Conservation (phyloP, 1,140 invertebrate genomes). For the Eumaeus atala region DNA sequence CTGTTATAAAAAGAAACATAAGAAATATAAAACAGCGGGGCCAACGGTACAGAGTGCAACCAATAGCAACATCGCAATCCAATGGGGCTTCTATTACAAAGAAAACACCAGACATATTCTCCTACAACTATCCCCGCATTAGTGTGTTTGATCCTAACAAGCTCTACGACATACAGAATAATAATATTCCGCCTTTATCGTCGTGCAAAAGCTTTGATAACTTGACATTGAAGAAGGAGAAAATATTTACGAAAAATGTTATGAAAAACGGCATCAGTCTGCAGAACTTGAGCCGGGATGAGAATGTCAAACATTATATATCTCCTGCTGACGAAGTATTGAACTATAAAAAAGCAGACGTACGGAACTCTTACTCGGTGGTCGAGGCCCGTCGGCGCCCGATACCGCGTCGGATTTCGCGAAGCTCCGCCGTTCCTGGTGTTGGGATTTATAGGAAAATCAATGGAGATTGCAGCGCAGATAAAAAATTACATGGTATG, state of each 20-base stretch:
- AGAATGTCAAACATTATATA: conserved; percentile 50
- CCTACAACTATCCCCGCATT: conserved; percentile 43
- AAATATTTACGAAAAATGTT: conserved; percentile 32
- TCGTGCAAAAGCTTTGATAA: conserved; percentile 67
- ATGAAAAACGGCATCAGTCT: conserved; percentile 56
- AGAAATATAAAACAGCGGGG: conserved; percentile 59
- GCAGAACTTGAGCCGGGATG: conserved; percentile 55
- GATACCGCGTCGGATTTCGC: conserved; percentile 37
- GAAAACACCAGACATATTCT: conserved; percentile 39
- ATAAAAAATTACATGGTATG: conserved; percentile 13
- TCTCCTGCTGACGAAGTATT: conserved; percentile 43
- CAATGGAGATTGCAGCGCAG: conserved; percentile 30
- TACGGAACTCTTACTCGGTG: conserved; percentile 58
- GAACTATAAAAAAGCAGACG: conserved; percentile 35
- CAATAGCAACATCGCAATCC: conserved; percentile 17
- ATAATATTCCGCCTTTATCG: conserved; percentile 45
- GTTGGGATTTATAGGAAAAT: conserved; percentile 58
- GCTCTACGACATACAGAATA: conserved; percentile 58
- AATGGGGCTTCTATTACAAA: conserved; percentile 19
- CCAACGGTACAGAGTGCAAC: conserved; percentile 42
- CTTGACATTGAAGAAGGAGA: conserved; percentile 42
- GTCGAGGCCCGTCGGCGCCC: conserved; percentile 48
- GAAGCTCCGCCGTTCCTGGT: conserved; percentile 42
- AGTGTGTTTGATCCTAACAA: conserved; percentile 54
- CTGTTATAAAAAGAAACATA: conserved; percentile 62